Percentiles rank a stretch among this genome's conserved stretches.
Conservation (phyloP, 2,797 vertebrate species). For the Delichon dasypus region DNA sequence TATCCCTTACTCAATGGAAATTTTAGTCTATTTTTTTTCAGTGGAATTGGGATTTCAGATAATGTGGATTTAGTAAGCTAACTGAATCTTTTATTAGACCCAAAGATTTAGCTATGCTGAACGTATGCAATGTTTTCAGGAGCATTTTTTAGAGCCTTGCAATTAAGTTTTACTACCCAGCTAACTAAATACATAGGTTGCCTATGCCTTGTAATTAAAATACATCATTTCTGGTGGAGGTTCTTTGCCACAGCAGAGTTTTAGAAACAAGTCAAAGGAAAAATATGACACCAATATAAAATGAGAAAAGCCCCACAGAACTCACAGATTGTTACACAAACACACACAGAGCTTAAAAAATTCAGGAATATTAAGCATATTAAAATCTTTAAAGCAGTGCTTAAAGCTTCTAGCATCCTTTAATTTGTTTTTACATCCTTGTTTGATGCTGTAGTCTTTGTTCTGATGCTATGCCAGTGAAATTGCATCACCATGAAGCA, state of each 20-base stretch:
- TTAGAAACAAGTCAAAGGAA: conserved; percentile 49
- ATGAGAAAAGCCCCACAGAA: conserved; percentile 30
- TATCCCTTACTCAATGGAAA: neutral
- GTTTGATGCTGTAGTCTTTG: conserved; percentile 56
- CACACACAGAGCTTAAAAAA: neutral
- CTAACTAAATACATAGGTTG: conserved; percentile 51
- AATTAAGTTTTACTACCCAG: conserved; percentile 59
- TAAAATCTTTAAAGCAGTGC: conserved; percentile 51
- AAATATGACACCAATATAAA: conserved; percentile 24
- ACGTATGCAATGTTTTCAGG: conserved; percentile 33
- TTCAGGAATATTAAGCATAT: conserved; percentile 32
- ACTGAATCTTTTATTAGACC: neutral
- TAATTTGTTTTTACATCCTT: conserved; percentile 47
- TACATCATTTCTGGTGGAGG: conserved; percentile 50
- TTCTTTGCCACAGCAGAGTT: conserved; percentile 26
- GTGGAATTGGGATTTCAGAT: neutral
- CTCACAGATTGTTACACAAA: conserved; percentile 7
- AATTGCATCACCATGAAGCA: conserved; percentile 42
- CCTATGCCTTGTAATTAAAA: conserved; percentile 62
- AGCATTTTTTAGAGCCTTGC: conserved; percentile 37
- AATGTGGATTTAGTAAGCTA: neutral
- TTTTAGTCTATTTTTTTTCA: neutral
- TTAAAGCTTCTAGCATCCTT: conserved; percentile 55
- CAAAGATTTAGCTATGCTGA: neutral
- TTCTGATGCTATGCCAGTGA: conserved; percentile 55